Percentiles rank a stretch among this genome's conserved stretches.
Conservation (phyloP, 2,888 invertebrate genomes). For the Myopa testacea region DNA sequence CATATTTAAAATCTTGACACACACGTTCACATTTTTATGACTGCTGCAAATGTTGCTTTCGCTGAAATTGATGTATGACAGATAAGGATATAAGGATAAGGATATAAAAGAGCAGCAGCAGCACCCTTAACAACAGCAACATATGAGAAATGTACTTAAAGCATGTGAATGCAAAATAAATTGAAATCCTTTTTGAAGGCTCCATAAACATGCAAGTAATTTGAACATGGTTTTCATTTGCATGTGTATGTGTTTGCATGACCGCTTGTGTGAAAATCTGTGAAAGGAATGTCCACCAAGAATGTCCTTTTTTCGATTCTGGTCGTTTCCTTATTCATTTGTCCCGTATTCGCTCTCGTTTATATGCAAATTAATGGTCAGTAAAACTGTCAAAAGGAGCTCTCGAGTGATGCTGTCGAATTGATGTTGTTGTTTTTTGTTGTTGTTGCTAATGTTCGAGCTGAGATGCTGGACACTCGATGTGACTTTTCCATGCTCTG, state of each 20-base stretch:
- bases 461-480: background rate
- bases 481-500: background rate
- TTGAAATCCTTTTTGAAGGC: background rate
- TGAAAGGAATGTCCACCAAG: slow-evolving; percentile 20
- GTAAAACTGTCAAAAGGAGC: slow-evolving; percentile 56
- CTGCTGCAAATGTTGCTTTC: background rate
- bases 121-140: background rate
- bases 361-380: slow-evolving; percentile 61
- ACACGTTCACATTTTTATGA: background rate
- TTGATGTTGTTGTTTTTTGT: background rate
- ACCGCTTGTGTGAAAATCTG: slow-evolving; percentile 46
- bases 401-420: background rate
- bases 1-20: too few species aligned
- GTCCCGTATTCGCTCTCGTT: slow-evolving; percentile 46
- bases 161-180: background rate
- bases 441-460: background rate
- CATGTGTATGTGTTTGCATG: background rate
- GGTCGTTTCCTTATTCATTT: slow-evolving; percentile 10
- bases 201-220: background rate
- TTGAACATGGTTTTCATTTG: too few species aligned
- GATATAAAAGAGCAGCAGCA: background rate
- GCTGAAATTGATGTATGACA: background rate
- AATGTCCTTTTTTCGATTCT: slow-evolving; percentile 39
- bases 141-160: slow-evolving; percentile 2
- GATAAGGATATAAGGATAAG: slow-evolving; percentile 4